Evolutionary conservation across 2,113 vertebrate genomes (phyloP), one percentile per base, ranked within the genome.

Genomic region (Rhynchomys soricoides): DNA sequence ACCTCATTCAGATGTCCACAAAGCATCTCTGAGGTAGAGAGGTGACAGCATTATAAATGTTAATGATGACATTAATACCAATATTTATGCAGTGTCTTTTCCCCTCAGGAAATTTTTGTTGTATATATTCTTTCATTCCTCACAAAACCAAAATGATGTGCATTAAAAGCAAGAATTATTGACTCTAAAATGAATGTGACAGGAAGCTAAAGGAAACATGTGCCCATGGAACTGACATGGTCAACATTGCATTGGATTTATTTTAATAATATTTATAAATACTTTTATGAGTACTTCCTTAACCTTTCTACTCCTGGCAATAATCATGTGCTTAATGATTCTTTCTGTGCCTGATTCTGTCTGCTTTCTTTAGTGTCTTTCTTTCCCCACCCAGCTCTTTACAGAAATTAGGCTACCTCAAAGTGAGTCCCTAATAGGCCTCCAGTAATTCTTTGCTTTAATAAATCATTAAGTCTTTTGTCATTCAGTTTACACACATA

Each of bases 1-100:
- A 97, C 90, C 95, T 97, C 97, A 97, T 95, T 95, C 86, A 59
- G 73, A 88, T 48, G n/a, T 86, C 89, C 89, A 91, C 71, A 95
- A 57, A 24, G 34, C 26, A 26, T 93, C 91, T 90, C 34, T 86
- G 85, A 90, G 74, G 85, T 89, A 96, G 78, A 91, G 48, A 90
- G 55, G 88, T 55, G 92, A 89, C 48, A 91, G 92, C 45, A 52
- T 94, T 92, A 68, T 59, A 74, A 90, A 95, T 93, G 83, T 90
- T 89, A 88, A 90, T 79, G 86, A 90, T 73, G 68, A 86, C 85
- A 82, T 94, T 79, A 93, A 94, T 66, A 62, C 40, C 81, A 73
- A 43, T 90, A 89, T 92, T 96, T 94, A 91, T 62, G 77, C 40
- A 34, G 22, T 79, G 71, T 3, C 40, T 93, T 95, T 43, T 45